Evolutionary conservation across 2,113 vertebrate genomes (phyloP).

Genomic region (Eptesicus fuscus): DNA sequence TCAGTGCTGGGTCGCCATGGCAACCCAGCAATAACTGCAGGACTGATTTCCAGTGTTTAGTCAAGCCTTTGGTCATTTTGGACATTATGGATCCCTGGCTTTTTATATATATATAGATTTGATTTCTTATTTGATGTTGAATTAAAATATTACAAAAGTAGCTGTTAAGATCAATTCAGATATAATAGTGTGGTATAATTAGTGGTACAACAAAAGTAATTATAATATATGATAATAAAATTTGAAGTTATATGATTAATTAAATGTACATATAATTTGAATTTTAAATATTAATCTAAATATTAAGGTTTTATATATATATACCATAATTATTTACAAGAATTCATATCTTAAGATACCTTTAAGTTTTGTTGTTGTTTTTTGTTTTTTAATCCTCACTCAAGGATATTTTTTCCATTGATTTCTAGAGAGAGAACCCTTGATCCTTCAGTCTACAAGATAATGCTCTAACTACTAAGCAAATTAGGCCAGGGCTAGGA

Average conservation of each 20-base stretch:
- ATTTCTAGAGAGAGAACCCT: too few species aligned
- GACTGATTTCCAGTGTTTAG: too few species aligned
- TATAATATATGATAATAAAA: not conserved
- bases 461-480: too few species aligned
- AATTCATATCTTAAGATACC: not conserved
- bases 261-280: not conserved
- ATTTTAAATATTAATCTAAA: not conserved
- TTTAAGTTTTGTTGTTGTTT: not conserved
- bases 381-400: too few species aligned
- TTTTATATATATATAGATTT: too few species aligned
- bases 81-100: too few species aligned
- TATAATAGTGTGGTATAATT: not conserved
- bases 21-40: too few species aligned
- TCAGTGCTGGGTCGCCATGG: too few species aligned
- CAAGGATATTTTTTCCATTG: too few species aligned
- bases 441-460: too few species aligned
- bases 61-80: too few species aligned
- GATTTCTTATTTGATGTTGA: not conserved
- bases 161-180: not conserved
- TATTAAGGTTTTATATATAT: not conserved
- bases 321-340: not conserved
- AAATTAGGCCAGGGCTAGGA: too few species aligned
- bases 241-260: not conserved
- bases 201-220: not conserved
- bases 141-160: not conserved